A percentile compares a stretch with the other conserved stretches of the same genome.
phyloP scores from a whole-genome alignment of 2,797 vertebrate species.

The Pogonophryne albipinna region DNA sequence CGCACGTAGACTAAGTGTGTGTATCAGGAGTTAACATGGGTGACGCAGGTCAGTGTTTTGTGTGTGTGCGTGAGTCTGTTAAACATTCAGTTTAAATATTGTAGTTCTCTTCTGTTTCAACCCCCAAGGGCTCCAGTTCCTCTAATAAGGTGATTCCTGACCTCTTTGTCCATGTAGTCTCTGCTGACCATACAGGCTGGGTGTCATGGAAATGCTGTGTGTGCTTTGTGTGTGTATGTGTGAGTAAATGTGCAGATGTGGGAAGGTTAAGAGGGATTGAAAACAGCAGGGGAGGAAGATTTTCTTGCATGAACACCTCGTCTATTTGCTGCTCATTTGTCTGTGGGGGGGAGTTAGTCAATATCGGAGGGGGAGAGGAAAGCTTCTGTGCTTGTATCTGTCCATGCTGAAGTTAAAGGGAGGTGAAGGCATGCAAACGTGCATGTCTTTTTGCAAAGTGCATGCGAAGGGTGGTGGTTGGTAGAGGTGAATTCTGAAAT shows the following conservation, averaged over 20 bases:
- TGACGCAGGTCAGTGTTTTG: slow-evolving; percentile 39
- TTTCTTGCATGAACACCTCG: slow-evolving; percentile 44
- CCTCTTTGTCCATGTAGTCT: slow-evolving; percentile 53
- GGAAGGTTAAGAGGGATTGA: slow-evolving; percentile 26
- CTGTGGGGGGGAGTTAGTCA: not conserved
- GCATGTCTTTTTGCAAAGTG: slow-evolving; percentile 43
- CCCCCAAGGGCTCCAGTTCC: slow-evolving; percentile 64
- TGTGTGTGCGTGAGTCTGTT: slow-evolving; percentile 8
- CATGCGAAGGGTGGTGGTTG: slow-evolving; percentile 35
- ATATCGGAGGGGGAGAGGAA: slow-evolving; percentile 11
- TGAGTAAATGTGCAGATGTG: slow-evolving; percentile 26
- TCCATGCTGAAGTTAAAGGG: slow-evolving; percentile 9
- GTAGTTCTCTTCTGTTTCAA: slow-evolving; percentile 70
- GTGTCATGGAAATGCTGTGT: slow-evolving; percentile 50
- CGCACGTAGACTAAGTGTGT: not conserved
- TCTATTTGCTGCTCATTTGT: slow-evolving; percentile 32
- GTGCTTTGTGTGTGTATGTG: slow-evolving; percentile 42
- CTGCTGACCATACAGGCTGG: slow-evolving; percentile 45
- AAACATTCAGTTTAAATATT: slow-evolving; percentile 64
- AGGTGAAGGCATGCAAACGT: slow-evolving; percentile 41
- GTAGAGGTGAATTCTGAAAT: slow-evolving; percentile 23
- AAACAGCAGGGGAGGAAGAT: slow-evolving; percentile 35
- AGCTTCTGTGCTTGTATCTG: slow-evolving; percentile 23
- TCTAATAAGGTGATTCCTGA: slow-evolving; percentile 73
- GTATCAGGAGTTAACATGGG: not conserved